Conservation (phyloP, 2,113 vertebrate genomes). For the Gasterosteus aculeatus region DNA sequence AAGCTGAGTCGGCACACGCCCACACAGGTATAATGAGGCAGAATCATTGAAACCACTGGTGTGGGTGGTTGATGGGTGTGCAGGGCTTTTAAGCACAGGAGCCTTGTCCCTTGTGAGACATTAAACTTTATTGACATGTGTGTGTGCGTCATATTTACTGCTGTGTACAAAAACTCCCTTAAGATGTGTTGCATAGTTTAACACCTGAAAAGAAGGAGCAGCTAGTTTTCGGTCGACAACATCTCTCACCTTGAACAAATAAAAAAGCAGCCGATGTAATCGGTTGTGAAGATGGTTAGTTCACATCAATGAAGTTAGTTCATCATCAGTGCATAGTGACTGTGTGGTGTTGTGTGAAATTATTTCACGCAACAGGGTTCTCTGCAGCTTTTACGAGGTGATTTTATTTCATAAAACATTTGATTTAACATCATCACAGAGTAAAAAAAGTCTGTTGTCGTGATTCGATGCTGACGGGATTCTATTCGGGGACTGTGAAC, state of each 20-base stretch:
- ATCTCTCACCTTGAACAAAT: conserved; percentile 24
- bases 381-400: not conserved
- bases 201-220: not conserved
- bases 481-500: conserved; percentile 58
- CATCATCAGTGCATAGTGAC: conserved; percentile 49
- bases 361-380: no score
- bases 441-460: conserved; percentile 13
- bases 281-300: not conserved
- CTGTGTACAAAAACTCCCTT: not conserved
- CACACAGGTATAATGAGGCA: conserved; percentile 40
- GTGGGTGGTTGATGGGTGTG: conserved; percentile 32
- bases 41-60: conserved; percentile 23
- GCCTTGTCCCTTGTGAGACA: not conserved
- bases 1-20: conserved; percentile 22
- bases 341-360: conserved; percentile 37
- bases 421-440: conserved; percentile 19
- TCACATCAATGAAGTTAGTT: not conserved
- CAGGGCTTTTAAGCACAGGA: not conserved
- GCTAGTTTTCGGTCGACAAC: not conserved
- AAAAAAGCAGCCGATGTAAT: conserved; percentile 3
- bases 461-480: conserved; percentile 38
- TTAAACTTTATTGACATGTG: conserved; percentile 14
- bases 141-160: not conserved
- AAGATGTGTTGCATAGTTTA: not conserved
- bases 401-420: not conserved